Evolutionary conservation across 2,797 vertebrate genomes (phyloP), one percentile per base, ranked within the genome.

Genomic region (Microchirus variegatus): DNA sequence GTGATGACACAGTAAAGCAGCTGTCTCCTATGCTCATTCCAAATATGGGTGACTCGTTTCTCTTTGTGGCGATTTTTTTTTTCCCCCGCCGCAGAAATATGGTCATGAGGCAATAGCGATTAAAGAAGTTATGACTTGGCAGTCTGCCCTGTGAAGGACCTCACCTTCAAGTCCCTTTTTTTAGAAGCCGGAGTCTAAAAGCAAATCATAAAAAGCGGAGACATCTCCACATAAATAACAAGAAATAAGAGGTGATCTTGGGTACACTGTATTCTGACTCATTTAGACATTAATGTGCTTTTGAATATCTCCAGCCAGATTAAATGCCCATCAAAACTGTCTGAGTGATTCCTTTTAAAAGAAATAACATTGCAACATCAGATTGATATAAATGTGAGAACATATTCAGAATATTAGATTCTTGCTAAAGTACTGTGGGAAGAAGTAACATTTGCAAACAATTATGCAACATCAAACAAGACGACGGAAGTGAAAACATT

Each of bases 81-180:
- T 53, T 47, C n/a, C n/a, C n/a, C n/a, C n/a, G n/a, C n/a, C 14
- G 48, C 49, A 50, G 50, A 75, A 78, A 85, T 72, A 67, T 63
- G 71, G 41, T 56, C 67, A 75, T 13, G 41, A 63, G 74, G 70
- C 60, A 70, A 64, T 60, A 58, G 63, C 6, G 31, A 83, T 82
- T 64, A 70, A 53, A 68, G 57, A 53, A 69, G 73, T 72, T 84
- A 82, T 84, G 85, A 78, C 70, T 68, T 85, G 81, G 70, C 73
- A 71, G 55, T 4, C 50, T 69, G 68, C 73, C 65, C 67, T 67
- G 63, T 54, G 52, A 55, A 55, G 57, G 70, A 82, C 54, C 59
- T 76, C 61, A 64, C 61, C 73, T 75, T 73, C 66, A 67, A 71
- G 43, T 22, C 47, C 50, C 18, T 54, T 60, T 67, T 63, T 61